Percentiles rank a stretch among this genome's conserved stretches.
phyloP scores from a whole-genome alignment of 2,888 invertebrate genomes.

The Lithophane leautieri region DNA sequence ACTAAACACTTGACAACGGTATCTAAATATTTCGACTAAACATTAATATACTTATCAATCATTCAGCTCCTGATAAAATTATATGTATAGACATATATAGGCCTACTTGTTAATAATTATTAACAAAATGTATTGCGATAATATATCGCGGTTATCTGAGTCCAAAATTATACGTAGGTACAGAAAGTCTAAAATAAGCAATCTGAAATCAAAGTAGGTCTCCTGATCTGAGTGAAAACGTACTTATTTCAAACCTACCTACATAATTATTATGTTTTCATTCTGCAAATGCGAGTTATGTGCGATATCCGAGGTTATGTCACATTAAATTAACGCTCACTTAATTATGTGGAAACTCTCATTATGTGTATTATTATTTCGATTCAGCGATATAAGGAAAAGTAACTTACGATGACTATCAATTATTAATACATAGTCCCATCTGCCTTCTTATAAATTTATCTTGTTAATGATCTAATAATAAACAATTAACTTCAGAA shows the following conservation, averaged over 20 bases:
- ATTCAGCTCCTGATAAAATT: not conserved
- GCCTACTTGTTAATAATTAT: not conserved
- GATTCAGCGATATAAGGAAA: not conserved
- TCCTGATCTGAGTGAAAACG: slow-evolving; percentile 1
- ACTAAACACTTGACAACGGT: not conserved
- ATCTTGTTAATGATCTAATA: not conserved
- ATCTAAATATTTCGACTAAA: not conserved
- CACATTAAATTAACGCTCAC: slow-evolving; percentile 5
- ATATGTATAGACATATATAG: not conserved
- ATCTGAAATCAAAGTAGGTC: slow-evolving; percentile 15
- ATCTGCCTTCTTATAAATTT: not conserved
- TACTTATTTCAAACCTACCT: slow-evolving; percentile 3
- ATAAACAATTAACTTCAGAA: not conserved
- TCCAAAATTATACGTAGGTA: not conserved
- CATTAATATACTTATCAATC: slow-evolving; percentile 1
- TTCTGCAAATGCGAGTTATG: slow-evolving; percentile 4
- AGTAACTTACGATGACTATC: not conserved
- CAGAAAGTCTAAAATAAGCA: slow-evolving; percentile 3
- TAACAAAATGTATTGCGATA: not conserved
- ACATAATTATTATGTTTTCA: slow-evolving; percentile 6
- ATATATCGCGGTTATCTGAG: slow-evolving; percentile 16
- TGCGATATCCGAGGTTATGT: not conserved
- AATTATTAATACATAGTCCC: not conserved
- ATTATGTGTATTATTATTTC: not conserved
- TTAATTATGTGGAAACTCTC: not conserved